Base-by-base conservation (phyloP, 2,888 invertebrate genomes). In the Artemia sinica region DNA sequence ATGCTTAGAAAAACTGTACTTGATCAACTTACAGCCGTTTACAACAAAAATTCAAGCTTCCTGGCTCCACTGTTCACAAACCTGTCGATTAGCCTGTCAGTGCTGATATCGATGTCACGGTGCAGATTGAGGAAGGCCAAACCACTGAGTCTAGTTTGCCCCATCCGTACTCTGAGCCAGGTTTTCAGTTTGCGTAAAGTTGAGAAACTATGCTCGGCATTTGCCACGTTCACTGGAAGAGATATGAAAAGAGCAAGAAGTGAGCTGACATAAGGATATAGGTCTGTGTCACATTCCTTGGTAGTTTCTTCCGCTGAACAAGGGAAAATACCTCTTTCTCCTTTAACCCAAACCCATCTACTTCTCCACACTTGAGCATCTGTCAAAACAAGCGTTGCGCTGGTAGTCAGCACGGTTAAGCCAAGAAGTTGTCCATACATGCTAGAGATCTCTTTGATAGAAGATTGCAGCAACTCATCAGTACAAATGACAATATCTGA, bases 11-110 rank as follows among this genome's bases (percentile, higher is more conserved):
- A 58, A 58, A 58, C 58, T 58, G 58, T 58, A 58, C 4, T 58
- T 58, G 58, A 8, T 58, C 58, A 58, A 58, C 58, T 58, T 4
- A 58, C 58, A 58, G 6, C 58, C 14, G 58, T 58, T 58, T 58
- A 58, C 58, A 58, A 58, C n/a, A 58, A 58, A 58, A 58, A 58
- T 58, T 58, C 58, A 58, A 58, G 58, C 58, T 58, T 58, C 58
- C 58, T 58, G 58, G 58, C 58, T 58, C 58, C 58, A 58, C 58
- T 58, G 58, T 58, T 58, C 18, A 1, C 18, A 18, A 18, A 18
- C 18, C 18, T 18, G 18, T 18, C 18, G 18, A 18, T 18, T 18
- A 58, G n/a, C 58, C 58, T 58, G 58, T 8, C 58, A 58, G 8
- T 58, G 58, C 6, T 58, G 4, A 58, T 58, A 4, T 58, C 6